A percentile compares a stretch with the other conserved stretches of the same genome.
Evolutionary conservation across 2,113 vertebrate genomes (phyloP).

Genomic region (Actenoides hombroni): DNA sequence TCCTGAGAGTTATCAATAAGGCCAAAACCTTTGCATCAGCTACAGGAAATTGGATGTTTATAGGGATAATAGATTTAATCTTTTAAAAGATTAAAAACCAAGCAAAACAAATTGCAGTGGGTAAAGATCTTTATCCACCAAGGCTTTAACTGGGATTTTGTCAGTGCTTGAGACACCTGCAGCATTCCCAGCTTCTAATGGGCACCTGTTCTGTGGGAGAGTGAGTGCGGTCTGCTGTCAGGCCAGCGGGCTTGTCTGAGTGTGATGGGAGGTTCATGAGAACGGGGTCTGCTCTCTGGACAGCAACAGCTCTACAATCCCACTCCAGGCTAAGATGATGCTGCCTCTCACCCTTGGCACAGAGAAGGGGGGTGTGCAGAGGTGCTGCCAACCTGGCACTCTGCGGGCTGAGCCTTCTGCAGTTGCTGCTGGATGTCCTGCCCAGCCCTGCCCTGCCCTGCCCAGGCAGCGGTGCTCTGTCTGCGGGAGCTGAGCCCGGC

Average conservation of each 20-base stretch:
- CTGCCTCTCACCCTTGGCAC: accelerated
- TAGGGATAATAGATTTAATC: not conserved
- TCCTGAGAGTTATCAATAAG: not conserved
- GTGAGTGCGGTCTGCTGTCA: accelerated
- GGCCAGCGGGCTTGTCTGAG: accelerated
- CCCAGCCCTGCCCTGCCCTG: not conserved
- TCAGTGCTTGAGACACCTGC: too few relatives aligned
- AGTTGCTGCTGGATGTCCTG: not conserved
- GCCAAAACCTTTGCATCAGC: not conserved
- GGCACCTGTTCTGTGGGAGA: not conserved
- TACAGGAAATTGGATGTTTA: not conserved
- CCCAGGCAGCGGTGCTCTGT: not conserved
- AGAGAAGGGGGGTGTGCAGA: accelerated
- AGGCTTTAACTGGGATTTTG: not conserved
- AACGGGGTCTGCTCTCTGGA: not conserved
- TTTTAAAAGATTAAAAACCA: not conserved
- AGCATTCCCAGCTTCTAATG: not conserved
- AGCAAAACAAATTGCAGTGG: accelerated
- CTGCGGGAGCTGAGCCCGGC: not conserved
- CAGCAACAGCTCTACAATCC: not conserved
- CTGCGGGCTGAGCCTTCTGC: not conserved
- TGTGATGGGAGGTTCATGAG: accelerated
- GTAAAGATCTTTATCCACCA: not conserved
- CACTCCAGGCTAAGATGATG: accelerated
- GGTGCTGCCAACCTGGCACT: not conserved